These are phyloP conservation scores for Taenioides sp. DNA, from an alignment of 2,797 vertebrate genomes.

Conservation along the genomic window DNA sequence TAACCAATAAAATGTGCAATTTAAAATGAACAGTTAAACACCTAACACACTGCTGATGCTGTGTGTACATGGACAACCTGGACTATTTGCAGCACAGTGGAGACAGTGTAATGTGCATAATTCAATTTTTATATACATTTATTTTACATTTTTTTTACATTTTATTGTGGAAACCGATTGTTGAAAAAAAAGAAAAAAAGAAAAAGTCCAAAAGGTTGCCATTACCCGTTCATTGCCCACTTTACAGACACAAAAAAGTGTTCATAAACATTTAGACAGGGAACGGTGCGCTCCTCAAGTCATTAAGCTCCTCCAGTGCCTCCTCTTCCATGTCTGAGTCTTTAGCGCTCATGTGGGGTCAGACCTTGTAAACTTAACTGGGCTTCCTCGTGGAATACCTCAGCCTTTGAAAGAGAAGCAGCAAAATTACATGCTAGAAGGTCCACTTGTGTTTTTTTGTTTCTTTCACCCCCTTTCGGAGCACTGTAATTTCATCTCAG, in stretches of 20 bases:
- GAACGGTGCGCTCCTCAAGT: constrained; percentile 26
- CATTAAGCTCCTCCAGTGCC: constrained; percentile 29
- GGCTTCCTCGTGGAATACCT: constrained; percentile 76
- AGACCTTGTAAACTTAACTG: constrained; percentile 75
- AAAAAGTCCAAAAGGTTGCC: constrained; percentile 11
- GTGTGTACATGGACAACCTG: neutral
- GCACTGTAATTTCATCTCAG: constrained; percentile 73
- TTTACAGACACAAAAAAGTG: constrained; percentile 1
- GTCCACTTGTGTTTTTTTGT: constrained; percentile 43
- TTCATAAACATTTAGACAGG: neutral
- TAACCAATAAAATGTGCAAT: neutral
- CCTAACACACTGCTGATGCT: neutral
- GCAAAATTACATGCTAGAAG: constrained; percentile 78
- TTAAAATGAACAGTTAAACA: neutral
- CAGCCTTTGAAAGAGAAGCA: constrained; percentile 79
- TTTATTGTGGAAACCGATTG: neutral
- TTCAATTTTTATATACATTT: too few species aligned
- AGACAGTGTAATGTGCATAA: neutral
- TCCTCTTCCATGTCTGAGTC: constrained; percentile 51
- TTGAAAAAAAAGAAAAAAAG: neutral
- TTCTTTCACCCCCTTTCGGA: constrained; percentile 61
- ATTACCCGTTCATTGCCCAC: constrained; percentile 12
- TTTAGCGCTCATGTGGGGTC: constrained; percentile 69
- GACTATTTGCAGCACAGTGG: neutral
- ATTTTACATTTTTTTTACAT: neutral